Evolutionary conservation across 2,113 vertebrate species (phyloP).

Genomic region (Ivindomyrus marchei): DNA sequence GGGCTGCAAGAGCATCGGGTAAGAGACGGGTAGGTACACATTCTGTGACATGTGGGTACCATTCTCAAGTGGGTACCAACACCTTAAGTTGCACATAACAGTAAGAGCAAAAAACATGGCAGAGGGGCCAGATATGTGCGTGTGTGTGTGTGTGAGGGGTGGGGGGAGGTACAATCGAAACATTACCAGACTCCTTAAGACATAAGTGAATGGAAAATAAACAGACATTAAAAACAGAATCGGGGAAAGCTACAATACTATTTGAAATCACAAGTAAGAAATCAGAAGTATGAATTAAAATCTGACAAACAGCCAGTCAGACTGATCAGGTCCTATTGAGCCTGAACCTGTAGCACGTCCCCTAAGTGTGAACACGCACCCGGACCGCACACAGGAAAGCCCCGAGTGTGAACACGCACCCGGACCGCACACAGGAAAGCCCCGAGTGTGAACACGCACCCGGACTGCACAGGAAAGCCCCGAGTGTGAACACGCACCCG

Average conservation of each 20-base stretch:
- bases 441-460: neutral
- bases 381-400: neutral
- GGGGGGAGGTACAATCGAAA: neutral
- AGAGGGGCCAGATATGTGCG: neutral
- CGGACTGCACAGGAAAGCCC: neutral
- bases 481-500: neutral
- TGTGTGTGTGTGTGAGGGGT: neutral
- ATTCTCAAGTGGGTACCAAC: neutral
- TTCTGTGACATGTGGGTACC: neutral
- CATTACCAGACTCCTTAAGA: neutral
- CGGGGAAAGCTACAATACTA: neutral
- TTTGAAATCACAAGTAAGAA: neutral
- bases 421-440: neutral
- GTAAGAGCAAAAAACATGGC: neutral
- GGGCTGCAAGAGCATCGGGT: constrained; percentile 57
- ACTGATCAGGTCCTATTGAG: neutral
- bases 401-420: neutral
- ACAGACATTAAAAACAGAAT: neutral
- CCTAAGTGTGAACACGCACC: neutral
- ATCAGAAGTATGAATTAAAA: neutral
- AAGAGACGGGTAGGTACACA: too few species aligned
- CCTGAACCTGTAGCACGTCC: neutral
- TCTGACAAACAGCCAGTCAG: neutral
- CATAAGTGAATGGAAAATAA: neutral
- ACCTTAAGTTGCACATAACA: neutral